Conservation (phyloP, 30 jellyfish, hydroid and myxozoan species). For the Nemopilema nomurai region DNA sequence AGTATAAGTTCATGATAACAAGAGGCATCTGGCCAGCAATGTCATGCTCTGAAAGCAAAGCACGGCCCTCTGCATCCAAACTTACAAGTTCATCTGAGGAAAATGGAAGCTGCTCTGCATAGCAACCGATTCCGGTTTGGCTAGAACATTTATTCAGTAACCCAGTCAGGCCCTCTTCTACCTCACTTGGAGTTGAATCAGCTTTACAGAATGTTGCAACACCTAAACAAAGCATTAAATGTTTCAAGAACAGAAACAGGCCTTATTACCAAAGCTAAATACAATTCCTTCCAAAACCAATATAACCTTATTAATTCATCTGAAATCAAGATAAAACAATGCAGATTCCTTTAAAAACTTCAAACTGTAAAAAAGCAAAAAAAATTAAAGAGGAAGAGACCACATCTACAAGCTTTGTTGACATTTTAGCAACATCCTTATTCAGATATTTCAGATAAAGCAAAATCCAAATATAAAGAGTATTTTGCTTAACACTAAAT, state of each 20-base stretch:
- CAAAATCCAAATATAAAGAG: too few species aligned
- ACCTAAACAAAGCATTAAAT: constrained; percentile 41
- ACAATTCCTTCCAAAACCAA: too few species aligned
- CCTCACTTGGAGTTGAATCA: constrained; percentile 69
- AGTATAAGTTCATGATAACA: constrained; percentile 77
- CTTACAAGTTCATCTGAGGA: constrained; percentile 38
- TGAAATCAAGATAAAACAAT: too few species aligned
- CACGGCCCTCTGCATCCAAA: constrained; percentile 84
- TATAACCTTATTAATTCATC: too few species aligned
- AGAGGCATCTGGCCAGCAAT: constrained; percentile 32
- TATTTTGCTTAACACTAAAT: too few species aligned
- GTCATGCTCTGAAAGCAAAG: constrained; percentile 76
- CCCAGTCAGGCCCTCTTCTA: constrained; percentile 90
- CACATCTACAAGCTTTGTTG: too few species aligned
- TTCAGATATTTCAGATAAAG: too few species aligned
- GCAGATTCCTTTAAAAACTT: too few species aligned
- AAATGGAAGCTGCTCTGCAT: background rate
- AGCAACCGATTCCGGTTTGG: constrained; percentile 12
- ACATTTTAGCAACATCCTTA: too few species aligned
- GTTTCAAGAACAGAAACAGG: background rate
- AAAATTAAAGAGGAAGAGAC: too few species aligned
- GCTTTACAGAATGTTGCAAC: constrained; percentile 87
- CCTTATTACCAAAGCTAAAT: too few species aligned
- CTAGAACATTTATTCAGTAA: constrained; percentile 11
- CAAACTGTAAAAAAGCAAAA: too few species aligned